Percentiles rank a stretch among this genome's conserved stretches.
These are phyloP conservation scores for Athalia circularis DNA, from an alignment of 2,888 invertebrate species.

Conservation along the genomic window DNA sequence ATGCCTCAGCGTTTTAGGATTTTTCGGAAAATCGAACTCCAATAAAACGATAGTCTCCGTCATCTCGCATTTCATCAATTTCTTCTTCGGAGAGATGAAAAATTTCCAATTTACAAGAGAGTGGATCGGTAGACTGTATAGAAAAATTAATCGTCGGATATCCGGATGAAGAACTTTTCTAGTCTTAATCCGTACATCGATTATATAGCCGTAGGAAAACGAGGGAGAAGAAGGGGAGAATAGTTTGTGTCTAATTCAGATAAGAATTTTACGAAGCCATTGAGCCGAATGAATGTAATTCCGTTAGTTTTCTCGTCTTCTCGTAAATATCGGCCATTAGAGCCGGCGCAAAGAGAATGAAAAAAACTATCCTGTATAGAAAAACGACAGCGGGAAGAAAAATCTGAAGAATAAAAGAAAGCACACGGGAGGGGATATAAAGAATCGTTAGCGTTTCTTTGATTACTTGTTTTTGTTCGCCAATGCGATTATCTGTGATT, in stretches of 20 bases:
- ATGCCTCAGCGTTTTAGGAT: slow-evolving; percentile 15
- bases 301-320: background rate
- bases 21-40: slow-evolving; percentile 23
- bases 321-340: slow-evolving; percentile 14
- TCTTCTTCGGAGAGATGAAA: too few relatives aligned
- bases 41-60: slow-evolving; percentile 1
- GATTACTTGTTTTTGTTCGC: slow-evolving; percentile 22
- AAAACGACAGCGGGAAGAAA: slow-evolving; percentile 9
- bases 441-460: slow-evolving; percentile 20
- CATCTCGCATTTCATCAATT: background rate
- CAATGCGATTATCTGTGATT: slow-evolving; percentile 25
- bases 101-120: too few relatives aligned
- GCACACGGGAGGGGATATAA: background rate
- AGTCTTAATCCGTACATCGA: too few relatives aligned
- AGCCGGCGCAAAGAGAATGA: slow-evolving; percentile 25
- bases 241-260: too few relatives aligned
- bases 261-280: background rate
- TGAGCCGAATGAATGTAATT: background rate
- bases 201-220: too few relatives aligned
- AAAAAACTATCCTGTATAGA: background rate
- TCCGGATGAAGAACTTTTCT: too few relatives aligned
- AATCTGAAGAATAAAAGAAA: slow-evolving; percentile 28
- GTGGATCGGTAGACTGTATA: too few relatives aligned
- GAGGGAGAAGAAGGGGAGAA: background rate
- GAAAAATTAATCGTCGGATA: too few relatives aligned